Conservation (phyloP, 2,888 invertebrate genomes). For the Digitonthophagus gazella region DNA sequence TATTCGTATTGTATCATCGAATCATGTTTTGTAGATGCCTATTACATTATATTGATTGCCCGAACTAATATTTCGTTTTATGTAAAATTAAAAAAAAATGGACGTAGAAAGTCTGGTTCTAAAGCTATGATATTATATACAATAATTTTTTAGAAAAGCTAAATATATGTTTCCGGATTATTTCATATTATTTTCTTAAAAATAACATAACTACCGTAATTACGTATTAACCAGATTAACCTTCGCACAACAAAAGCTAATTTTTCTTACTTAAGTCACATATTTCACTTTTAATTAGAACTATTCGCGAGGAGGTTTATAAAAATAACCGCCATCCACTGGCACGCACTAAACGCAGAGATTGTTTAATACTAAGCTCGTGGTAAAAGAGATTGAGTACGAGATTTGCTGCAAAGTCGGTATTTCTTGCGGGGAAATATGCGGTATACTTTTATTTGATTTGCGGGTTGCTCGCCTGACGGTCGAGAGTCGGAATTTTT, state of each 20-base stretch:
- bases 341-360: background rate
- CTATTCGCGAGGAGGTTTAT: background rate
- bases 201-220: conserved; percentile 3
- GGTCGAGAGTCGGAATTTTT: background rate
- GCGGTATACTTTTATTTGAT: background rate
- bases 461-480: background rate
- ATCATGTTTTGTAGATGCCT: no score
- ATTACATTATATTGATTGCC: no score
- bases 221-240: background rate
- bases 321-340: background rate
- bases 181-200: no score
- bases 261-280: background rate
- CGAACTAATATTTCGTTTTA: no score
- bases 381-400: background rate
- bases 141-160: no score
- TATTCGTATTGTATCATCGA: no score
- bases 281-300: background rate
- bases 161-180: no score
- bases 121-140: no score
- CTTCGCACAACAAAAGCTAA: background rate
- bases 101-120: no score
- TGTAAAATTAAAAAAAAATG: no score
- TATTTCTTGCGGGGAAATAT: background rate
- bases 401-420: no score
- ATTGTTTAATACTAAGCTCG: background rate